Conservation (phyloP, 2,113 vertebrate genomes). For the Stigmatopora nigra region DNA sequence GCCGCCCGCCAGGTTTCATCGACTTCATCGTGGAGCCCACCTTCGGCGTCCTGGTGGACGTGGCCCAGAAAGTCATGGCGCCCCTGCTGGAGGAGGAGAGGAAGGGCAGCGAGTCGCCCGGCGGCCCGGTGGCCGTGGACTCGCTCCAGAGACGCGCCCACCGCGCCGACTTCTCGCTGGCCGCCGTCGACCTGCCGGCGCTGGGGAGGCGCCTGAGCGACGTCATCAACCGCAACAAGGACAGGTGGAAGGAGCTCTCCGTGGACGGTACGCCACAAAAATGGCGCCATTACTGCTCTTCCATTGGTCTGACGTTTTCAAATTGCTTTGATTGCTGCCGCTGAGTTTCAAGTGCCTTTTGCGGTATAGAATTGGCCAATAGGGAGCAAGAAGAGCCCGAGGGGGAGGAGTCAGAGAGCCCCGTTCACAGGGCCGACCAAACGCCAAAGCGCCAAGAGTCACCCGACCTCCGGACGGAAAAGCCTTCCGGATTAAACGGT, state of each 20-base stretch:
- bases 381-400: slow-evolving; percentile 45
- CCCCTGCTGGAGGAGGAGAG: slow-evolving; percentile 94
- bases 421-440: slow-evolving; percentile 10
- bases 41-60: slow-evolving; percentile 89
- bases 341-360: slow-evolving; percentile 2
- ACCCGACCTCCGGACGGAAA: slow-evolving; percentile 14
- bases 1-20: slow-evolving; percentile 77
- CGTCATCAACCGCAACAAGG: slow-evolving; percentile 88
- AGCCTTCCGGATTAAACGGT: slow-evolving; percentile 57
- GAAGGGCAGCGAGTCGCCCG: slow-evolving; percentile 75
- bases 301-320: too few relatives aligned
- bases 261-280: slow-evolving; percentile 68
- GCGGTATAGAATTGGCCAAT: slow-evolving; percentile 50
- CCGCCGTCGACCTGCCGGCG: slow-evolving; percentile 76
- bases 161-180: slow-evolving; percentile 76
- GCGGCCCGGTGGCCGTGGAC: slow-evolving; percentile 68
- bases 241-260: slow-evolving; percentile 90
- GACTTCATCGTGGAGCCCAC: slow-evolving; percentile 98
- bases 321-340: too few relatives aligned
- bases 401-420: slow-evolving; percentile 7
- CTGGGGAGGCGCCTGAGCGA: slow-evolving; percentile 79
- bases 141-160: slow-evolving; percentile 74
- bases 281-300: too few relatives aligned
- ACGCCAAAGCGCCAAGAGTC: slow-evolving; percentile 1
- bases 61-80: slow-evolving; percentile 93